Base-by-base conservation (phyloP, 1,140 invertebrate species). In the Aradophagus sp. region DNA sequence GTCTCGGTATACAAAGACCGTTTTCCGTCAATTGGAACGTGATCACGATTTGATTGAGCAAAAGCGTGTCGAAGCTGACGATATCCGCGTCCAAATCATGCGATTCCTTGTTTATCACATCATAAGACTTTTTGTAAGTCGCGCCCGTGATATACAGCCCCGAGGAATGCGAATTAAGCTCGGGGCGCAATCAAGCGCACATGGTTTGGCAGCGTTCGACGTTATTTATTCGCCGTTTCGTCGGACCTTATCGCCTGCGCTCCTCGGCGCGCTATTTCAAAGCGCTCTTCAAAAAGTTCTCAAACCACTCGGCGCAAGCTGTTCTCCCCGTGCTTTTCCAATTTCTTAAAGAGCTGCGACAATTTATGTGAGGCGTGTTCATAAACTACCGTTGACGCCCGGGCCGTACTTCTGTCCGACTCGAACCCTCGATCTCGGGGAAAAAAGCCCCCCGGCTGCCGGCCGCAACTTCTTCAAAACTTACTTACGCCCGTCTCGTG, bases 331-430 rank as follows among this genome's bases (percentile, higher is more conserved):
- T 79, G 80, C 78, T 76, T 85, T 84, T 85, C 80, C 84, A 85
- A 85, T 86, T 85, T 86, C 84, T 85, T 85, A 85, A 85, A 85
- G 84, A 85, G 82, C 81, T 76, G 80, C 83, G 83, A 86, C 83
- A 86, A 86, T 86, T 85, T 86, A 86, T 86, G 84, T 85, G 80
- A 82, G 79, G 75, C 81, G 75, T 84, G 84, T 85, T 86, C 83
- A 85, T 86, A 86, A 86, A 85, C 77, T 86, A 83, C 77, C 62
- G 45, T 69, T 71, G 68, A 73, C 80, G 63, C 69, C 52, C 45
- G 36, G 55, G 67, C 67, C 42, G 52, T 68, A 68, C 73, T 63
- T 71, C 34, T 55, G 31, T 47, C 29, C 27, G n/a, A 41, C 69
- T 55, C 38, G 17, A 63, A 56, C 42, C 59, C 48, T 73, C 48